Conservation (phyloP, 1,140 invertebrate genomes). For the Drosophila kohkoa region DNA sequence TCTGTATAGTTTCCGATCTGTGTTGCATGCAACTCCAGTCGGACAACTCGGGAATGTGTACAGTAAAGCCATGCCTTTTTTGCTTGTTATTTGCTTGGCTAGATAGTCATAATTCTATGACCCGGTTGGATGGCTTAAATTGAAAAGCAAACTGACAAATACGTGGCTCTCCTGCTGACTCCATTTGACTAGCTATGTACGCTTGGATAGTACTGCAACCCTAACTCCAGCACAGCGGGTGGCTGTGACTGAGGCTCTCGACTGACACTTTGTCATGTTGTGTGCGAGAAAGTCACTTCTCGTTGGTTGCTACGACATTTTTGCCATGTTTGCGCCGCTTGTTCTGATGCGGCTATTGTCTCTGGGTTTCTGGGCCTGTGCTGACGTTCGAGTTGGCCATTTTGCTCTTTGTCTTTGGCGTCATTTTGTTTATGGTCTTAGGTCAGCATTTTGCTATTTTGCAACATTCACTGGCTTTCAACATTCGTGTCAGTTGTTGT, state of each 20-base stretch:
- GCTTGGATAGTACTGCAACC: constrained; percentile 1
- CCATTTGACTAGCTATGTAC: constrained; percentile 16
- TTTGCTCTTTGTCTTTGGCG: constrained; percentile 28
- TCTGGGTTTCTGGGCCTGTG: neutral
- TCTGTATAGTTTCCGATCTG: neutral
- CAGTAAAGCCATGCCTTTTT: neutral
- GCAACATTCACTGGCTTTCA: constrained; percentile 64
- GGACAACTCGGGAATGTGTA: constrained; percentile 37
- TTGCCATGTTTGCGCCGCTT: constrained; percentile 31
- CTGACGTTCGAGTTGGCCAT: constrained; percentile 17
- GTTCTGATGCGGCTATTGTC: constrained; percentile 32
- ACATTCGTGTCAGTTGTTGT: constrained; percentile 39
- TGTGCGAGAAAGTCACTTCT: constrained; percentile 4
- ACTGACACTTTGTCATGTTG: constrained; percentile 33
- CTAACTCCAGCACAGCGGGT: neutral
- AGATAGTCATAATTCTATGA: constrained; percentile 68
- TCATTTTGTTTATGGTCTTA: constrained; percentile 63
- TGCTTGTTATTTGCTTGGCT: constrained; percentile 16
- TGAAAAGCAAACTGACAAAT: constrained; percentile 62
- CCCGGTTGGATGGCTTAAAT: constrained; percentile 55
- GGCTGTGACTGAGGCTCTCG: constrained; percentile 1
- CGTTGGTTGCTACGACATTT: constrained; percentile 35
- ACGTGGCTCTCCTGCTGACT: constrained; percentile 54
- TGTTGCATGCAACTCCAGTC: constrained; percentile 32
- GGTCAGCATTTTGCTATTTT: constrained; percentile 69